A percentile compares a stretch with the other conserved stretches of the same genome.
Conservation (phyloP, 2,888 invertebrate genomes). For the Autographa gamma region DNA sequence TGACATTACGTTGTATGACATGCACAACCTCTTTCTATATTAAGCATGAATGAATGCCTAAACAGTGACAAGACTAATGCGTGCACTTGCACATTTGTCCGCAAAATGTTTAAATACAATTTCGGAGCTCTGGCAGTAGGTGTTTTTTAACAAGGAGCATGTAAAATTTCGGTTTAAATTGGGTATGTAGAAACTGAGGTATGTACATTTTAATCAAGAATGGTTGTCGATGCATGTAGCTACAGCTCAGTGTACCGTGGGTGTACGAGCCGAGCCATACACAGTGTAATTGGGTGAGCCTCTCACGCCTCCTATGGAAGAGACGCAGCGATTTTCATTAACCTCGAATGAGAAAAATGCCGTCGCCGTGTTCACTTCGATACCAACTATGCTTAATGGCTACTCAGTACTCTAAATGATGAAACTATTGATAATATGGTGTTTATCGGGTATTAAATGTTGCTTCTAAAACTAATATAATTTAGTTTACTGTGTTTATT, state of each 20-base stretch:
- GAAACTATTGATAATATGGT: slow-evolving; percentile 35
- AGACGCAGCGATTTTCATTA: slow-evolving; percentile 80
- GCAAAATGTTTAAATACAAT: too few relatives aligned
- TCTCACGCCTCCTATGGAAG: slow-evolving; percentile 72
- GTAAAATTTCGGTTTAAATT: slow-evolving; percentile 7
- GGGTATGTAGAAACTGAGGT: slow-evolving; percentile 5
- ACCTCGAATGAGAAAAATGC: slow-evolving; percentile 85
- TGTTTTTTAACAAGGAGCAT: too few relatives aligned
- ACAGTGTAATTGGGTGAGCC: slow-evolving; percentile 76
- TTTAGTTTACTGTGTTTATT: background rate
- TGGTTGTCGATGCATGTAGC: slow-evolving; percentile 34
- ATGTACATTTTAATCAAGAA: slow-evolving; percentile 36
- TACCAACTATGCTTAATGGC: slow-evolving; percentile 50
- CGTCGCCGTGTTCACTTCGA: slow-evolving; percentile 63
- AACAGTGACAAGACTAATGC: background rate
- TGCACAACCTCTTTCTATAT: too few relatives aligned
- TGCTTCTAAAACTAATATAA: slow-evolving; percentile 11
- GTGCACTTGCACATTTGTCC: too few relatives aligned
- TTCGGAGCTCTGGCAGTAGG: too few relatives aligned
- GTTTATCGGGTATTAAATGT: slow-evolving; percentile 6
- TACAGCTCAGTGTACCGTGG: slow-evolving; percentile 33
- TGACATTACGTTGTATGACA: too few relatives aligned
- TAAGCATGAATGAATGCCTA: background rate
- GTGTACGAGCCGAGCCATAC: slow-evolving; percentile 65
- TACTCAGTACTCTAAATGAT: slow-evolving; percentile 45